These are phyloP conservation scores for Caenorhabditis remanei DNA, from an alignment of 1,140 invertebrate genomes.

Conservation along the genomic window DNA sequence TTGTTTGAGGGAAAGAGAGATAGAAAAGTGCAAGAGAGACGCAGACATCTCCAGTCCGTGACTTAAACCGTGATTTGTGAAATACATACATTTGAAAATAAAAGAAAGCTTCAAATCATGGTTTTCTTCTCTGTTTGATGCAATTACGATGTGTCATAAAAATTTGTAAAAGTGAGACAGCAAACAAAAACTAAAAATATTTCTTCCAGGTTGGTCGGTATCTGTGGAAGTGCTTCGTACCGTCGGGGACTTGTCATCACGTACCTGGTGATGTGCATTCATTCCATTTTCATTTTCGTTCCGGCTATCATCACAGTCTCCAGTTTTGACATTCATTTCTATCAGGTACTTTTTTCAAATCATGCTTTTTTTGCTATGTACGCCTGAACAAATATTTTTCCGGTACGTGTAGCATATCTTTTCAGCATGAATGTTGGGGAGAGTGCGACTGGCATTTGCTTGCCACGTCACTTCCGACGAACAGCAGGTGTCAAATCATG, in stretches of 20 bases:
- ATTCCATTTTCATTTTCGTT: constrained; percentile 71
- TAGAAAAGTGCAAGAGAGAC: background rate
- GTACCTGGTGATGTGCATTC: constrained; percentile 70
- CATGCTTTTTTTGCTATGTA: background rate
- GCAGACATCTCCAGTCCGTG: background rate
- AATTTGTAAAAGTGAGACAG: background rate
- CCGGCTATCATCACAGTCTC: constrained; percentile 71
- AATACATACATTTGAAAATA: background rate
- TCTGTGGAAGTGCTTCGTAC: constrained; percentile 70
- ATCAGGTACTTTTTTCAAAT: constrained; percentile 63
- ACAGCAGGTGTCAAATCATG: constrained; percentile 71
- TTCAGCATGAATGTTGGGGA: constrained; percentile 71
- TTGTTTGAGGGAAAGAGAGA: background rate
- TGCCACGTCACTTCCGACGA: constrained; percentile 67
- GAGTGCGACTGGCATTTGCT: constrained; percentile 74
- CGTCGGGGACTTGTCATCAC: constrained; percentile 71
- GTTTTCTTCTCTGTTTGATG: background rate
- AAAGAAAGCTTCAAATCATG: background rate
- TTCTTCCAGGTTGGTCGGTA: constrained; percentile 69
- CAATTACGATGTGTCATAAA: background rate
- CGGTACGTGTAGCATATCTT: background rate
- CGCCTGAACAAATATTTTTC: background rate
- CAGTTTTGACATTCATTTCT: constrained; percentile 74
- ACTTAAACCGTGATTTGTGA: constrained; percentile 20
- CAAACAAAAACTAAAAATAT: background rate